phyloP scores from a whole-genome alignment of 2,888 invertebrate species.

The Tenthredo scrophulariae region DNA sequence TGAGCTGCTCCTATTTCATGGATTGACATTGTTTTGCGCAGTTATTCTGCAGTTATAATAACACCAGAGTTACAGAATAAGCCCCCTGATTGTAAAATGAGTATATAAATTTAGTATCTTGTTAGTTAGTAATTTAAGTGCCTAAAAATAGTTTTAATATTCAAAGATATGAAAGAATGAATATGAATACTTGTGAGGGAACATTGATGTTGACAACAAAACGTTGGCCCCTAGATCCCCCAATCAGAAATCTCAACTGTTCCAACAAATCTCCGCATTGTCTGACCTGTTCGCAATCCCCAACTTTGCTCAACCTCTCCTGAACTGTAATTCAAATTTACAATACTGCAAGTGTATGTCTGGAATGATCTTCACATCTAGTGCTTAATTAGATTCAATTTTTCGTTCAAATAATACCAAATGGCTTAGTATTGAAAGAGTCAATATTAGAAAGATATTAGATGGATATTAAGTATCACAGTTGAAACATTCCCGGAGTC shows the following conservation, averaged over 20 bases:
- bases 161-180: not conserved
- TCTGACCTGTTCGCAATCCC: constrained; percentile 70
- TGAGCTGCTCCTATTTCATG: too few species aligned
- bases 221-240: constrained; percentile 72
- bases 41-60: too few species aligned
- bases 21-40: too few species aligned
- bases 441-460: not conserved
- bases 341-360: not conserved
- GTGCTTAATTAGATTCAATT: not conserved
- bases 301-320: constrained; percentile 70
- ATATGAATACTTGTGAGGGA: constrained; percentile 67
- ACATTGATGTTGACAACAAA: constrained; percentile 76
- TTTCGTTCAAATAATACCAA: not conserved
- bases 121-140: not conserved
- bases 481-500: not conserved
- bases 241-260: constrained; percentile 73
- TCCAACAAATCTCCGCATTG: constrained; percentile 72
- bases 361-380: not conserved
- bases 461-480: not conserved
- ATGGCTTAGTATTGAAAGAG: not conserved
- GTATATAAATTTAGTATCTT: not conserved
- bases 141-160: not conserved
- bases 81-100: not conserved
- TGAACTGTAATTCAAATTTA: constrained; percentile 65
- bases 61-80: too few species aligned